phyloP scores from a whole-genome alignment of 2,888 invertebrate genomes.

The Tubulanus polymorphus region DNA sequence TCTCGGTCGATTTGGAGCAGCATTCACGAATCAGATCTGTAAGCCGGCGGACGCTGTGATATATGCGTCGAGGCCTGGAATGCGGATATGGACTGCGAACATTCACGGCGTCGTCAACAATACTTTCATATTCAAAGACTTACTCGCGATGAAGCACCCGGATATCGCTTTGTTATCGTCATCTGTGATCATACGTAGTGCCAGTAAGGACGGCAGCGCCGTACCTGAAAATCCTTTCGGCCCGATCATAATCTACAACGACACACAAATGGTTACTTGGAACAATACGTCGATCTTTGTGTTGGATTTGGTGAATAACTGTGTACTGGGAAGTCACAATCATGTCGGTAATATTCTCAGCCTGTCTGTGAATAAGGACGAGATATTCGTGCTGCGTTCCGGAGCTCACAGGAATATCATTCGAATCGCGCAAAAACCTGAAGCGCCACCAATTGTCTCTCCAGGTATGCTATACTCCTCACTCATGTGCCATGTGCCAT shows the following conservation, averaged over 20 bases:
- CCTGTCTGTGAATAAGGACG: constrained; percentile 51
- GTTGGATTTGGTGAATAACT: constrained; percentile 68
- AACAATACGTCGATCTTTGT: constrained; percentile 69
- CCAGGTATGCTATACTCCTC: too few relatives aligned
- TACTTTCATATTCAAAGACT: constrained; percentile 76
- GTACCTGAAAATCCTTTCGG: constrained; percentile 60
- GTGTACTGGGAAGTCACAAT: constrained; percentile 65
- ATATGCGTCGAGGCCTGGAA: constrained; percentile 77
- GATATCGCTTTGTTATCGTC: constrained; percentile 17
- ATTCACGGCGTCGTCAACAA: constrained; percentile 72
- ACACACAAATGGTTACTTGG: constrained; percentile 71
- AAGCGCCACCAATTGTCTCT: constrained; percentile 39
- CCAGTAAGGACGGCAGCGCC: background rate
- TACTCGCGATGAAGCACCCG: constrained; percentile 21
- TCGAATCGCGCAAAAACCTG: constrained; percentile 72
- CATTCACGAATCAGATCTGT: constrained; percentile 59
- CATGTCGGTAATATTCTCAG: constrained; percentile 54
- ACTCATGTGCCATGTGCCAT: too few relatives aligned
- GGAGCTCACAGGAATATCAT: constrained; percentile 63
- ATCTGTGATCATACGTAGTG: background rate
- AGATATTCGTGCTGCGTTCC: constrained; percentile 67
- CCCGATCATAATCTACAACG: constrained; percentile 64
- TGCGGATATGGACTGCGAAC: constrained; percentile 80
- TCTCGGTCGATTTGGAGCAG: constrained; percentile 65
- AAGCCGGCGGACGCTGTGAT: constrained; percentile 58